Conservation (phyloP, 2,113 vertebrate genomes). For the Apodemus sylvaticus region DNA sequence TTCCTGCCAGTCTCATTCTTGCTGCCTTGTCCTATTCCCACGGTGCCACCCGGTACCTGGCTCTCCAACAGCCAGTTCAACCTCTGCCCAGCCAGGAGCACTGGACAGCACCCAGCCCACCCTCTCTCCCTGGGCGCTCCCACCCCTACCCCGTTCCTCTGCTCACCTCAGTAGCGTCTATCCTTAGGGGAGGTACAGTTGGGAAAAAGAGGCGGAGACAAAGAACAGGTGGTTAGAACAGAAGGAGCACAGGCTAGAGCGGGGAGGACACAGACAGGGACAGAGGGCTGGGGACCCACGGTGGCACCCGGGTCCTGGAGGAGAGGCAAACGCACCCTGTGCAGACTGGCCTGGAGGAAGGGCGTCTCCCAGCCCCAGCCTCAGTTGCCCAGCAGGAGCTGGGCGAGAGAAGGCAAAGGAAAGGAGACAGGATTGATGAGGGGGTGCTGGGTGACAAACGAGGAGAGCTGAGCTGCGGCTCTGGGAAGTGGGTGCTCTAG, state of each 20-base stretch:
- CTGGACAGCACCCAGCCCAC: neutral
- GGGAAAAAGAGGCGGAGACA: slow-evolving; percentile 86
- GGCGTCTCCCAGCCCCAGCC: neutral
- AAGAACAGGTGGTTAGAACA: slow-evolving; percentile 89
- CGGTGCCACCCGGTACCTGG: too few species aligned
- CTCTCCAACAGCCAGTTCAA: neutral
- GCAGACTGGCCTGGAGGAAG: neutral
- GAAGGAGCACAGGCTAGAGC: slow-evolving; percentile 70
- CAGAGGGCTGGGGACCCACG: neutral
- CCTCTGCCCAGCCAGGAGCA: neutral
- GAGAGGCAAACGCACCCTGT: neutral
- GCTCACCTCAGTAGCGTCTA: slow-evolving; percentile 98
- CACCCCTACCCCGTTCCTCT: slow-evolving; percentile 70
- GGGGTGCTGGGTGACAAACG: neutral
- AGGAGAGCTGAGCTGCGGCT: neutral
- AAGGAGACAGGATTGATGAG: neutral
- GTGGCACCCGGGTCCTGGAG: rapidly evolving
- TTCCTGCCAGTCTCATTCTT: neutral
- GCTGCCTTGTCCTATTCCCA: too few species aligned
- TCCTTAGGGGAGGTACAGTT: slow-evolving; percentile 92
- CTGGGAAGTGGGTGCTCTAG: neutral
- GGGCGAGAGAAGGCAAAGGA: neutral
- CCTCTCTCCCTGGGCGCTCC: slow-evolving; percentile 61
- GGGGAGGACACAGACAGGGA: slow-evolving; percentile 44
- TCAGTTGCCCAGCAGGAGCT: neutral